A percentile compares a stretch with the other conserved stretches of the same genome.
phyloP scores from a whole-genome alignment of 2,797 vertebrate genomes.

The Carcharodon carcharias region DNA sequence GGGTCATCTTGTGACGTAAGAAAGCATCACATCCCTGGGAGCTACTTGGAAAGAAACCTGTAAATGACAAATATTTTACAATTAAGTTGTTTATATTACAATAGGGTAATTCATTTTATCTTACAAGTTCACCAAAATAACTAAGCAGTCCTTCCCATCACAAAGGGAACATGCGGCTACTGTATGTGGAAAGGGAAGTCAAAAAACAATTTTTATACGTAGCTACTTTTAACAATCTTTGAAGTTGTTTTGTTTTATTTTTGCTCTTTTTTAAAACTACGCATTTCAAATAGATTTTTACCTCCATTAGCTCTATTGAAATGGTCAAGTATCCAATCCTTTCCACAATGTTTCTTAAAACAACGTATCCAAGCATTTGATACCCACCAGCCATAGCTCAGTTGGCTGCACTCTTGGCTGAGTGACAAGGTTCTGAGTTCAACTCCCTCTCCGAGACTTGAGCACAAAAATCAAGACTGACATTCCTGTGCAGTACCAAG shows the following conservation, averaged over 20 bases:
- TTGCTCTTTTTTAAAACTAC: not conserved
- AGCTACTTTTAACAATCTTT: not conserved
- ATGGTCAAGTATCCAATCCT: not conserved
- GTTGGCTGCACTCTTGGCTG: not conserved
- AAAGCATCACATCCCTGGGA: slow-evolving; percentile 91
- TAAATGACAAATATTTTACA: slow-evolving; percentile 44
- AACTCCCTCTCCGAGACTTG: not conserved
- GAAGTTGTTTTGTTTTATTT: not conserved
- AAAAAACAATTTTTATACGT: not conserved
- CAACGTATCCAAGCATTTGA: not conserved
- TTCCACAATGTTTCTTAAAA: not conserved
- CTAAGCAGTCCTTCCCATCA: not conserved
- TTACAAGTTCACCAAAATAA: not conserved
- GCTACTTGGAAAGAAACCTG: slow-evolving; percentile 92
- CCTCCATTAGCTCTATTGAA: not conserved
- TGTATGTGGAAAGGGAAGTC: not conserved
- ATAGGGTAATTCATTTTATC: not conserved
- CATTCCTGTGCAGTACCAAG: not conserved
- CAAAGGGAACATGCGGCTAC: not conserved
- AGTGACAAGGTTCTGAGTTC: not conserved
- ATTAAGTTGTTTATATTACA: not conserved
- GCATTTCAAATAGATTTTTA: not conserved
- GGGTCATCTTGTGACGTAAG: slow-evolving; percentile 95
- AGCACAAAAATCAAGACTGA: not conserved
- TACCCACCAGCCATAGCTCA: not conserved